Conservation (phyloP, 2,888 invertebrate genomes). For the Campoletis raptor region DNA sequence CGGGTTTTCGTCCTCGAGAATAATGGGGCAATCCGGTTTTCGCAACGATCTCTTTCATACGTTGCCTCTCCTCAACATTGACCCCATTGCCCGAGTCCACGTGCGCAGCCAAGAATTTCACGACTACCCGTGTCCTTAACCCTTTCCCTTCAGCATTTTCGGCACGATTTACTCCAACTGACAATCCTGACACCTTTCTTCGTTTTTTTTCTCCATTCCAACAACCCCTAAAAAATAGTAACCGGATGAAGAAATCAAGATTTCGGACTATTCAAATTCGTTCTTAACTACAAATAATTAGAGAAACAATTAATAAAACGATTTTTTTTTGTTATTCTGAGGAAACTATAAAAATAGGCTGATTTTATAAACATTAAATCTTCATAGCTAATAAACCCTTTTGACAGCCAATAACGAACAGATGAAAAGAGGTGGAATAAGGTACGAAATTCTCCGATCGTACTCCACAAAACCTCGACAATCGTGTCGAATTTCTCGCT, state of each 20-base stretch:
- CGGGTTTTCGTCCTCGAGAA: slow-evolving; percentile 27
- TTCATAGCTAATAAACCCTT: not conserved
- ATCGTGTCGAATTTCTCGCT: slow-evolving; percentile 62
- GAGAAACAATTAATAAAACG: too few species aligned
- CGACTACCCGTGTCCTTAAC: not conserved
- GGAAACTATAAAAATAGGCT: too few species aligned
- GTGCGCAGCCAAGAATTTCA: not conserved
- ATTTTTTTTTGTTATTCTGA: too few species aligned
- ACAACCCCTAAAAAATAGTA: not conserved
- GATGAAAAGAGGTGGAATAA: not conserved
- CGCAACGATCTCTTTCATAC: slow-evolving; percentile 51
- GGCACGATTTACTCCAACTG: not conserved
- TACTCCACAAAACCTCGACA: not conserved
- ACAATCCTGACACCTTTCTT: not conserved
- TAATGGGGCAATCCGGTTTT: slow-evolving; percentile 71
- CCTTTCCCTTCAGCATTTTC: not conserved
- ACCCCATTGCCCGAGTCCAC: slow-evolving; percentile 55
- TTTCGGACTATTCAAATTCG: too few species aligned
- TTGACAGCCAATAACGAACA: not conserved
- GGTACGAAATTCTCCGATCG: slow-evolving; percentile 16
- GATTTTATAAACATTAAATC: not conserved
- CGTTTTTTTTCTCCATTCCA: too few species aligned
- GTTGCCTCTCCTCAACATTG: slow-evolving; percentile 61
- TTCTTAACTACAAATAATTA: too few species aligned
- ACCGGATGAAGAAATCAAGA: not conserved